Evolutionary conservation across 2,797 vertebrate genomes (phyloP).

Genomic region (Hippocampus kuda): DNA sequence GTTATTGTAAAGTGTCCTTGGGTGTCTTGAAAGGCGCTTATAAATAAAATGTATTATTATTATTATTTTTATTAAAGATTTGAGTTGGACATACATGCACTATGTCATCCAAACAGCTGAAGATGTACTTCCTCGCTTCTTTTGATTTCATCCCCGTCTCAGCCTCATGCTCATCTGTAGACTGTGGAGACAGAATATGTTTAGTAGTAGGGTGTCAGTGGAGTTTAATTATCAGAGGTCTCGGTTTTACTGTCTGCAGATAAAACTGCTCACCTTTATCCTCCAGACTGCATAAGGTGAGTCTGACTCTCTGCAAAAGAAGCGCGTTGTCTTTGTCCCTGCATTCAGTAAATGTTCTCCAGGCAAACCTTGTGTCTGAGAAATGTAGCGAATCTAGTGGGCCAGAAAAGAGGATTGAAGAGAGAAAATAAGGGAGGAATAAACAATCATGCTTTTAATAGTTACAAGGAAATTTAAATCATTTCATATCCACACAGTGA

Average conservation of each 20-base stretch:
- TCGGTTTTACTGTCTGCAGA: slow-evolving; percentile 5
- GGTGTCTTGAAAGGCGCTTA: no score
- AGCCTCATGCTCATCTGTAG: slow-evolving; percentile 92
- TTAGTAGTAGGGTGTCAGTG: slow-evolving; percentile 3
- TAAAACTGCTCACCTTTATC: slow-evolving; percentile 78
- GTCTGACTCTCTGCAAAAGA: slow-evolving; percentile 89
- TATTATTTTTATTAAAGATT: no score
- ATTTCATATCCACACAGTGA: background rate
- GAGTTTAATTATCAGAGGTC: background rate
- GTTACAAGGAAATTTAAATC: background rate
- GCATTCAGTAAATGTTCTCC: slow-evolving; percentile 87
- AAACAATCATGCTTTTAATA: background rate
- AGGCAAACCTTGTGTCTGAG: slow-evolving; percentile 95
- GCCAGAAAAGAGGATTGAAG: background rate
- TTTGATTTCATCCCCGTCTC: slow-evolving; percentile 99
- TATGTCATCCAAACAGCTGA: slow-evolving; percentile 98
- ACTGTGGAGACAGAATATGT: slow-evolving; percentile 57
- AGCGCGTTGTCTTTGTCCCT: slow-evolving; percentile 91
- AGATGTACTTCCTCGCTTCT: slow-evolving; percentile 99
- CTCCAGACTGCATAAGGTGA: slow-evolving; percentile 86
- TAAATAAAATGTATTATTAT: no score
- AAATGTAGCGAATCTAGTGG: slow-evolving; percentile 96
- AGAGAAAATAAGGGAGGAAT: background rate
- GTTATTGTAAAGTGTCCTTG: no score
- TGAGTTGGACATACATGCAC: slow-evolving; percentile 79